Evolutionary conservation across 2,888 invertebrate genomes (phyloP).

Genomic region (Chalcosyrphus nemorum): DNA sequence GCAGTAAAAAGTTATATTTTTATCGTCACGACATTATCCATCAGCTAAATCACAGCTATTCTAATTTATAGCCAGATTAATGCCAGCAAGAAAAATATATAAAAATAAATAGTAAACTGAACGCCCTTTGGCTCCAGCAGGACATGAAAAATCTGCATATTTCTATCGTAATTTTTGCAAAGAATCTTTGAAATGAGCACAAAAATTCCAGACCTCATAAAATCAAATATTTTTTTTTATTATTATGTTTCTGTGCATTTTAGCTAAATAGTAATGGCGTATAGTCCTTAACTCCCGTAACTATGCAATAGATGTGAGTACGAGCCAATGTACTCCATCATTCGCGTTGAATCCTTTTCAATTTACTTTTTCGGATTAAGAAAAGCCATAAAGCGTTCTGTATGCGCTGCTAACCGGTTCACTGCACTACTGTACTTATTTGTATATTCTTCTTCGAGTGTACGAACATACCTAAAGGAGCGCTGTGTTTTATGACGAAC

Average conservation of each 20-base stretch:
- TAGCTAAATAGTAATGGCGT: background rate
- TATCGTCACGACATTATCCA: too few relatives aligned
- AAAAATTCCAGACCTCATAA: background rate
- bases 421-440: slow-evolving; percentile 25
- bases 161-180: too few relatives aligned
- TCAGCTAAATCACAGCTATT: too few relatives aligned
- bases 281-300: background rate
- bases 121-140: too few relatives aligned
- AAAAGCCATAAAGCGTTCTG: slow-evolving; percentile 27
- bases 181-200: background rate
- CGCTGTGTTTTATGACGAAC: slow-evolving; percentile 29
- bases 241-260: background rate
- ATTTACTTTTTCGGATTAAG: slow-evolving; percentile 38
- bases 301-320: slow-evolving; percentile 1
- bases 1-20: too few relatives aligned
- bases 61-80: too few relatives aligned
- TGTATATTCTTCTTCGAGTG: slow-evolving; percentile 10
- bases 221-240: background rate
- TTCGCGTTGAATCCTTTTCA: slow-evolving; percentile 39
- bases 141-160: too few relatives aligned
- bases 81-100: too few relatives aligned
- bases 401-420: background rate
- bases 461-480: too few relatives aligned
- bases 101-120: too few relatives aligned
- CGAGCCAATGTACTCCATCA: slow-evolving; percentile 22